Conservation (phyloP, 2,888 invertebrate genomes). For the Pteria penguin region DNA sequence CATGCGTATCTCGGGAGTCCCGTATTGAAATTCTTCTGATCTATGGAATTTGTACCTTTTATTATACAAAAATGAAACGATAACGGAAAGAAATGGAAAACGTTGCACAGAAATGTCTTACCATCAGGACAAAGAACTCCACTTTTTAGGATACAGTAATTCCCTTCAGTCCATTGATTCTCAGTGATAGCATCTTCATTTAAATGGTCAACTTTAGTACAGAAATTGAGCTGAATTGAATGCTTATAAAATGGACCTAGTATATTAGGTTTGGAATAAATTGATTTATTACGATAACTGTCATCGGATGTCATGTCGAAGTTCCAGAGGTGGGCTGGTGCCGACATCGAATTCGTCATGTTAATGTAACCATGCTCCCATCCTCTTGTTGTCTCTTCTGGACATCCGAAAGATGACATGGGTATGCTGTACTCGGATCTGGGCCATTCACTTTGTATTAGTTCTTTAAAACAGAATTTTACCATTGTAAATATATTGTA, state of each 20-base stretch:
- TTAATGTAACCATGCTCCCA: constrained; percentile 50
- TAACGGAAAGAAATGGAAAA: too few relatives aligned
- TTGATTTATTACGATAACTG: too few relatives aligned
- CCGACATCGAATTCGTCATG: constrained; percentile 32
- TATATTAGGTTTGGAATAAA: constrained; percentile 52
- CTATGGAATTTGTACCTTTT: too few relatives aligned
- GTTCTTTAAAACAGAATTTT: too few relatives aligned
- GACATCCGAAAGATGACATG: constrained; percentile 54
- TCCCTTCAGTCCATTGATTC: constrained; percentile 41
- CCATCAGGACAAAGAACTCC: constrained; percentile 42
- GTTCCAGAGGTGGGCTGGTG: constrained; percentile 41
- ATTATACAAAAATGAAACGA: too few relatives aligned
- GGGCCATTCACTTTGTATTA: constrained; percentile 44
- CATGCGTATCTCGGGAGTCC: too few relatives aligned
- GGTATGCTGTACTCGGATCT: constrained; percentile 44
- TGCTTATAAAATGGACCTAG: constrained; percentile 49
- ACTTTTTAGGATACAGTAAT: constrained; percentile 47
- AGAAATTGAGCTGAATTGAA: constrained; percentile 51
- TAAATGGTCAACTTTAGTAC: constrained; percentile 24
- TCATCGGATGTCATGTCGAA: constrained; percentile 15
- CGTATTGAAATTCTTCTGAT: too few relatives aligned
- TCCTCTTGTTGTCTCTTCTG: constrained; percentile 43
- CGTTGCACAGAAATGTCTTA: too few relatives aligned
- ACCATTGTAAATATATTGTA: too few relatives aligned
- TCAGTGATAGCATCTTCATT: too few relatives aligned